phyloP scores from a whole-genome alignment of 2,113 vertebrate species.

The Oceanodroma tethys region DNA sequence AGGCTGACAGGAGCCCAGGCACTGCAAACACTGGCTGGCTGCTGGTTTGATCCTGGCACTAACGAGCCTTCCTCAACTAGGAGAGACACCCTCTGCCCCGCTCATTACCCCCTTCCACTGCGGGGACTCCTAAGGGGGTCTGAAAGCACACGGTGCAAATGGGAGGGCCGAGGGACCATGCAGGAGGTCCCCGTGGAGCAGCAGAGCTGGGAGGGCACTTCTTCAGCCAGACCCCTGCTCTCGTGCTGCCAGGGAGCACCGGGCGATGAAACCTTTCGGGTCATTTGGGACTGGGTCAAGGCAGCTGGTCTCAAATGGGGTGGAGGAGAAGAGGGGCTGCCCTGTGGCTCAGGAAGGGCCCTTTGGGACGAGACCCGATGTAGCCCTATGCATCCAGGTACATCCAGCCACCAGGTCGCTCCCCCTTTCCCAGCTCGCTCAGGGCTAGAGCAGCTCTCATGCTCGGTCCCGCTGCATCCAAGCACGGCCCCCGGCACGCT shows the following conservation, averaged over 20 bases:
- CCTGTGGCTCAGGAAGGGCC: accelerated
- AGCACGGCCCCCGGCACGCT: accelerated
- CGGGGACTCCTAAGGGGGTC: not conserved
- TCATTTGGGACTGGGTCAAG: not conserved
- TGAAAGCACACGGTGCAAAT: not conserved
- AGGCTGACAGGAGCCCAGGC: not conserved
- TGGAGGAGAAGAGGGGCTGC: not conserved
- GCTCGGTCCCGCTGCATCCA: not conserved
- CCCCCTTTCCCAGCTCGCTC: not conserved
- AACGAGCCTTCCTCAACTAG: not conserved
- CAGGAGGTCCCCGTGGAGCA: not conserved
- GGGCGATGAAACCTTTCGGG: not conserved
- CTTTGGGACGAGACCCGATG: accelerated
- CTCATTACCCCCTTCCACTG: not conserved
- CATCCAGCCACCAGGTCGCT: not conserved
- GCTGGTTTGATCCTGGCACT: not conserved
- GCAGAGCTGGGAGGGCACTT: not conserved
- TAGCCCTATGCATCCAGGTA: not conserved
- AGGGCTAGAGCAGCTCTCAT: not conserved
- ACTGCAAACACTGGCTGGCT: not conserved
- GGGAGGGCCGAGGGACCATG: not conserved
- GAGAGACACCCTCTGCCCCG: not conserved
- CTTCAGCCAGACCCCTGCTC: not conserved
- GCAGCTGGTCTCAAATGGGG: not conserved
- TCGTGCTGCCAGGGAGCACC: accelerated